Percentiles rank a stretch among this genome's conserved stretches.
Conservation (phyloP, 2,113 vertebrate genomes). For the Gobiocypris rarus region DNA sequence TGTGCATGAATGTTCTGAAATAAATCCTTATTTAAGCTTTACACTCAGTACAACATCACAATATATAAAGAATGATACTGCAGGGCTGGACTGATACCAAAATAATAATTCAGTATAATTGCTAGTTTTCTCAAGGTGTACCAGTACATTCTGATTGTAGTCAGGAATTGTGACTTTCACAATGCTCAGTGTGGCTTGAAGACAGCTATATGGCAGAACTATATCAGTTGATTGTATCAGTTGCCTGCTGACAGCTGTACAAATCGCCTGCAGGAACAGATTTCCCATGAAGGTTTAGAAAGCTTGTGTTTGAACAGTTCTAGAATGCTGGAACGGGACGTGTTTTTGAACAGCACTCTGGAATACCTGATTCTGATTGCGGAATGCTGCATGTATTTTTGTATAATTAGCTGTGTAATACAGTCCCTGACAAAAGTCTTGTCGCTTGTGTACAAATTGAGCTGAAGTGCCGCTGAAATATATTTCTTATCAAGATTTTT, state of each 20-base stretch:
- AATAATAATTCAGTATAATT: background rate
- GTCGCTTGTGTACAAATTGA: too few relatives aligned
- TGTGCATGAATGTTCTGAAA: background rate
- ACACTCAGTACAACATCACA: background rate
- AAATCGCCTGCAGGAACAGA: conserved; percentile 28
- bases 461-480: too few relatives aligned
- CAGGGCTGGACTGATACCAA: background rate
- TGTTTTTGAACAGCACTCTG: background rate
- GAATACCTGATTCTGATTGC: background rate
- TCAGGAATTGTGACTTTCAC: background rate
- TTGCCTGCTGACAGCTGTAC: conserved; percentile 3
- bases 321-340: background rate
- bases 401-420: background rate
- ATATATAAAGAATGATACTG: background rate
- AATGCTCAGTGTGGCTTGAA: background rate
- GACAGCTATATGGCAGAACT: background rate
- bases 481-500: too few relatives aligned
- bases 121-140: background rate
- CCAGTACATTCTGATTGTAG: background rate
- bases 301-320: conserved; percentile 9
- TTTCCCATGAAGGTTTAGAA: background rate
- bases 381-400: background rate
- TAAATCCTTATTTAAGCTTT: background rate
- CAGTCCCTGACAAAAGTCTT: too few relatives aligned
- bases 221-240: conserved; percentile 29